Conservation (phyloP, 2,888 invertebrate species). For the Rugalucina vietnamica region DNA sequence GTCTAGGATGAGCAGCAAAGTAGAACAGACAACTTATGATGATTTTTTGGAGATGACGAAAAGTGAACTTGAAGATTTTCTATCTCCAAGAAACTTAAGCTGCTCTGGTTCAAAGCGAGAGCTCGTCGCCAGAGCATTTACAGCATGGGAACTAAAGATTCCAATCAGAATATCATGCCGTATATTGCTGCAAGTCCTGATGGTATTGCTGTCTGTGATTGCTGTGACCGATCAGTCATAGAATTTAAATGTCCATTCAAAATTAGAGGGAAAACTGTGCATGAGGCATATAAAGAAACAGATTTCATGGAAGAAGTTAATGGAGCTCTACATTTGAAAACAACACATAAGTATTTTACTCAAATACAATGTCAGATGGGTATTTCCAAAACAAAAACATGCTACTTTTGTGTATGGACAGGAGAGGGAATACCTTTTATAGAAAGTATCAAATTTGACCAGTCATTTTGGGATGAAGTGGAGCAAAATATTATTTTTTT, state of each 20-base stretch:
- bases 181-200: constrained; percentile 21
- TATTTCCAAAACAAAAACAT: background rate
- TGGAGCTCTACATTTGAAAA: background rate
- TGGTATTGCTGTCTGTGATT: background rate
- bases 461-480: background rate
- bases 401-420: background rate
- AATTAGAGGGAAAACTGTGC: background rate
- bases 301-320: background rate
- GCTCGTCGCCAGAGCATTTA: constrained; percentile 1
- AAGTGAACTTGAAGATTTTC: background rate
- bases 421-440: background rate
- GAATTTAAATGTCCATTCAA: background rate
- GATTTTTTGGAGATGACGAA: background rate
- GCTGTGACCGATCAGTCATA: background rate
- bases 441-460: background rate
- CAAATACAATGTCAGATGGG: background rate
- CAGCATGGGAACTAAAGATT: background rate
- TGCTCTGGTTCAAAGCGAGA: background rate
- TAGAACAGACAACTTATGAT: background rate
- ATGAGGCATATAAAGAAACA: background rate
- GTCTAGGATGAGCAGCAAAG: background rate
- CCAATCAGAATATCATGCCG: background rate
- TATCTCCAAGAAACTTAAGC: background rate
- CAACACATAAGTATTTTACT: background rate
- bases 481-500: background rate